phyloP scores from a whole-genome alignment of 2,113 vertebrate genomes.

The Stegostoma tigrinum region DNA sequence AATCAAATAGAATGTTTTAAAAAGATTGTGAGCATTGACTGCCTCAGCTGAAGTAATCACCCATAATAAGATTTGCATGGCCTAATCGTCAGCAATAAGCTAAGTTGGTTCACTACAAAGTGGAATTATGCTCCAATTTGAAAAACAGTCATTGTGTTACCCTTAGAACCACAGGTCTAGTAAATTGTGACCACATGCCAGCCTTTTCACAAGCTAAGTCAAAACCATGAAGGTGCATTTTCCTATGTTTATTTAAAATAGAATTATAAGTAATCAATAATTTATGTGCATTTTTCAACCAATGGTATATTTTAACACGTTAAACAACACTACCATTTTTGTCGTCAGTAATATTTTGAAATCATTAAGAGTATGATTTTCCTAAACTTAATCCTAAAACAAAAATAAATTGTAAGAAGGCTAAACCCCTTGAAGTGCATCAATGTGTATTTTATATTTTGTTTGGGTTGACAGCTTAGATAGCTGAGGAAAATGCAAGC shows the following conservation, averaged over 20 bases:
- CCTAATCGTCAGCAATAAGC: neutral
- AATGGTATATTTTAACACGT: neutral
- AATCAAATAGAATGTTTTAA: neutral
- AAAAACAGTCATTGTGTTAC: neutral
- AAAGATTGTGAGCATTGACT: neutral
- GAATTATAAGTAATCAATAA: conserved; percentile 9
- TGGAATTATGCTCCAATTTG: neutral
- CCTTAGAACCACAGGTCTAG: neutral
- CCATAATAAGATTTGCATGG: neutral
- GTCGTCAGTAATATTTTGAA: neutral
- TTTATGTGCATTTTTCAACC: neutral
- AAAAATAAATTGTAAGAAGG: neutral
- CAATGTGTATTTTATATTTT: neutral
- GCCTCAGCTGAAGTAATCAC: neutral
- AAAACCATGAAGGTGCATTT: conserved; percentile 12
- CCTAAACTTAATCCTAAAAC: neutral
- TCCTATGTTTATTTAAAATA: conserved; percentile 31
- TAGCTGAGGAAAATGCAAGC: neutral
- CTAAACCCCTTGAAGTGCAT: neutral
- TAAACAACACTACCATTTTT: neutral
- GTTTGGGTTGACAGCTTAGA: neutral
- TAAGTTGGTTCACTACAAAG: neutral
- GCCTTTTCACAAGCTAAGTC: neutral
- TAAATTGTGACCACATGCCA: neutral
- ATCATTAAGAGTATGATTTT: neutral